Conservation (phyloP, 2,113 vertebrate genomes). For the Halcyon malimbica region DNA sequence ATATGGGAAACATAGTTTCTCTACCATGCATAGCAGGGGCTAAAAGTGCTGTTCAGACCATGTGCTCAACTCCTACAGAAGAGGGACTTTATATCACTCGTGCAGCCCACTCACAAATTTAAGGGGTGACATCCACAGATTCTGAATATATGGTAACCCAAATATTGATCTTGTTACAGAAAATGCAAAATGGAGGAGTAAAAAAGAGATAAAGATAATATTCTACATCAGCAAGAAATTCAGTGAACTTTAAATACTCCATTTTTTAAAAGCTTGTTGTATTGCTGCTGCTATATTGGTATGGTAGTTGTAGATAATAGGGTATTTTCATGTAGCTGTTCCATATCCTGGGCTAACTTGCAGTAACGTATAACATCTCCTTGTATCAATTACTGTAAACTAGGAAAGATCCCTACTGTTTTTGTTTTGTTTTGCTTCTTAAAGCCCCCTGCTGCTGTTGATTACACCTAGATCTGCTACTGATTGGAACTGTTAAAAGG, state of each 20-base stretch:
- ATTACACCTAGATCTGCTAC: conserved; percentile 88
- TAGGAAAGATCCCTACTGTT: conserved; percentile 84
- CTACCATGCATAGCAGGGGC: conserved; percentile 63
- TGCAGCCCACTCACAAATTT: conserved; percentile 65
- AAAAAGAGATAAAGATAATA: not conserved
- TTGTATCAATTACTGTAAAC: conserved; percentile 82
- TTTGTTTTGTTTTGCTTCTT: conserved; percentile 89
- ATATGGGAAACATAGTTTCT: conserved; percentile 69
- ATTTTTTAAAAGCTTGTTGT: not conserved
- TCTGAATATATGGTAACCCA: conserved; percentile 44
- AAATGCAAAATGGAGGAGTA: not conserved
- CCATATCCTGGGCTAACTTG: conserved; percentile 62
- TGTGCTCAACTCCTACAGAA: conserved; percentile 71
- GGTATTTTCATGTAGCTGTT: conserved; percentile 44
- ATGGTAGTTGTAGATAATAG: conserved; percentile 21
- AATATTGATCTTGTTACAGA: conserved; percentile 41
- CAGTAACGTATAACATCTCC: conserved; percentile 72
- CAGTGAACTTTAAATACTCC: conserved; percentile 2
- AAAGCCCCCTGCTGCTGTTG: conserved; percentile 87
- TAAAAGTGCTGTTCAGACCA: conserved; percentile 66
- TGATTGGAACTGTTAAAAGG: conserved; percentile 88
- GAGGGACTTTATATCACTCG: conserved; percentile 55
- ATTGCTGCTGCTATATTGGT: not conserved
- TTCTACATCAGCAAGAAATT: not conserved
- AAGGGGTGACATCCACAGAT: conserved; percentile 57